Conservation (phyloP, 2,797 vertebrate species). For the Buphagus erythrorhynchus region DNA sequence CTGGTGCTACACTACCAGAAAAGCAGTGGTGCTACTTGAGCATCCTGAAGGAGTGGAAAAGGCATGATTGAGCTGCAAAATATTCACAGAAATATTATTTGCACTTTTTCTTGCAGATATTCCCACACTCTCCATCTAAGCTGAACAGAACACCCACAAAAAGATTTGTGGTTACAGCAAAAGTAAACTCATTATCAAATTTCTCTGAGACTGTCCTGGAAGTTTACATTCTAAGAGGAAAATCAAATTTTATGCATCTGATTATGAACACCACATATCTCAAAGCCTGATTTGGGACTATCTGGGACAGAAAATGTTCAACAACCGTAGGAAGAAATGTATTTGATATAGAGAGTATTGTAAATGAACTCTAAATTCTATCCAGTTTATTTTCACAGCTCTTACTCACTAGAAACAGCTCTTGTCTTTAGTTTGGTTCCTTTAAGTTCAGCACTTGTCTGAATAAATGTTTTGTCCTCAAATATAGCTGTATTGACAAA, state of each 20-base stretch:
- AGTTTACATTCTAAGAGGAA: neutral
- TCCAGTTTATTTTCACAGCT: neutral
- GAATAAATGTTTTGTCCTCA: neutral
- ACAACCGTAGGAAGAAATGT: neutral
- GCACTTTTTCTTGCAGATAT: neutral
- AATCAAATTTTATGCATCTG: neutral
- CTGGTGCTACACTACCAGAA: neutral
- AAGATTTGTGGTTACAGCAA: neutral
- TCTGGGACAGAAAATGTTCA: neutral
- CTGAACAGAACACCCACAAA: neutral
- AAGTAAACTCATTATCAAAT: neutral
- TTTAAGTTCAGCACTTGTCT: neutral
- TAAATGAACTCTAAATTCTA: neutral
- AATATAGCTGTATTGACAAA: neutral
- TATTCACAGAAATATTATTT: neutral
- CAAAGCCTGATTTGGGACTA: neutral
- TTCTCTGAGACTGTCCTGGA: neutral
- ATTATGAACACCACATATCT: neutral
- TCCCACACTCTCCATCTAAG: neutral
- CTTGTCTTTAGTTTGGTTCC: neutral
- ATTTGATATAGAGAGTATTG: rapidly evolving
- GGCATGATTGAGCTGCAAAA: neutral
- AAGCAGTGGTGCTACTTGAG: neutral
- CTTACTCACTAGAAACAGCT: neutral
- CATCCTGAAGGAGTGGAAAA: neutral